phyloP scores from a whole-genome alignment of 1,140 invertebrate genomes.

The Drosophila asahinai region DNA sequence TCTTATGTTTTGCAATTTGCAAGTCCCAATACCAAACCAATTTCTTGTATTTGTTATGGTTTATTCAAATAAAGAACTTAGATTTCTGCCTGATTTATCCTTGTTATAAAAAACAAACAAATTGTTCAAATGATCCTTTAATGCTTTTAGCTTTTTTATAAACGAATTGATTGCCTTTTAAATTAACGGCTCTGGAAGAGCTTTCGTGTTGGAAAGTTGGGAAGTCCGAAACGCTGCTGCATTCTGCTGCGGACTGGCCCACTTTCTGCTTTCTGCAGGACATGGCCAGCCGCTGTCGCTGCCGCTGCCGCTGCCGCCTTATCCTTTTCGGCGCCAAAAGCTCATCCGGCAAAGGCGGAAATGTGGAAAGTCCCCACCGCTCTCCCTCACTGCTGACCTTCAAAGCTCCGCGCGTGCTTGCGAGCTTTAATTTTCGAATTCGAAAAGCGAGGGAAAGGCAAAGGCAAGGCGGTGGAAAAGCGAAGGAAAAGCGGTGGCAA shows the following conservation, averaged over 20 bases:
- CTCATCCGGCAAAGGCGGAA: constrained; percentile 11
- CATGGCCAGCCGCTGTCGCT: background rate
- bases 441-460: constrained; percentile 8
- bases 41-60: too few species aligned
- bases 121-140: too few species aligned
- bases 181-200: constrained; percentile 12
- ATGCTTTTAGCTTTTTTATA: too few species aligned
- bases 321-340: constrained; percentile 4
- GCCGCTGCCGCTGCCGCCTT: background rate
- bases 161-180: background rate
- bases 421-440: constrained; percentile 36
- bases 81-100: too few species aligned
- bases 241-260: constrained; percentile 61
- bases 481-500: background rate
- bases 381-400: constrained; percentile 28
- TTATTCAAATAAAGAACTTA: background rate
- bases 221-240: constrained; percentile 69
- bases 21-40: too few species aligned
- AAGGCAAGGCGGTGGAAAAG: background rate
- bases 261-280: constrained; percentile 53
- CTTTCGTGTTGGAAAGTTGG: constrained; percentile 47
- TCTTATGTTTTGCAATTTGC: too few species aligned
- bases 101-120: background rate
- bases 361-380: constrained; percentile 7
- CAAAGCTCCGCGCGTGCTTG: constrained; percentile 17